Evolutionary conservation across 2,888 invertebrate species (phyloP).

Genomic region (Lasioglossum calceatum): DNA sequence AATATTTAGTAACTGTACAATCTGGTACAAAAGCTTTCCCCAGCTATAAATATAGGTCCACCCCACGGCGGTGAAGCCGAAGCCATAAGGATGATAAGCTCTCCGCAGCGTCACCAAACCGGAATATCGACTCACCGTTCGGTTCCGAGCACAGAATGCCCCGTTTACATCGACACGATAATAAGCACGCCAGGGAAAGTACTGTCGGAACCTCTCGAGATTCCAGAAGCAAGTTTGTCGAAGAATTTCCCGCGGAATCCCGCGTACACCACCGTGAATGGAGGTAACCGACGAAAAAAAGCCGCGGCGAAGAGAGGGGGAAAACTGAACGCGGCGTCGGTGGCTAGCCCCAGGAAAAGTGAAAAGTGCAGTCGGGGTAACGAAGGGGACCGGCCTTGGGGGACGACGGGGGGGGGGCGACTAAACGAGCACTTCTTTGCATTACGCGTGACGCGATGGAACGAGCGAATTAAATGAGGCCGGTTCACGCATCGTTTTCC

Average conservation of each 20-base stretch:
- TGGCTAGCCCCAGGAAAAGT: not conserved
- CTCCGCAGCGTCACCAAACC: not conserved
- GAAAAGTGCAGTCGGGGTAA: not conserved
- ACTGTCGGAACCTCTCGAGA: slow-evolving; percentile 26
- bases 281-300: not conserved
- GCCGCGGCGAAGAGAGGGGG: not conserved
- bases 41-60: not conserved
- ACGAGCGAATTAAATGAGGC: slow-evolving; percentile 21
- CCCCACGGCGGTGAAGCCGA: not conserved
- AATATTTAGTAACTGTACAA: not conserved
- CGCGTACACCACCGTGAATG: not conserved
- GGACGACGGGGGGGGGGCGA: not conserved
- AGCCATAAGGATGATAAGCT: not conserved
- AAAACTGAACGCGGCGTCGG: not conserved
- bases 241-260: slow-evolving; percentile 18
- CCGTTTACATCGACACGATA: slow-evolving; percentile 36
- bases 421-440: not conserved
- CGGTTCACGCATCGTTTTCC: slow-evolving; percentile 10
- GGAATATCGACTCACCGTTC: slow-evolving; percentile 25
- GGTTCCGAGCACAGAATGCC: not conserved
- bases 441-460: slow-evolving; percentile 13
- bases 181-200: slow-evolving; percentile 38
- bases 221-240: slow-evolving; percentile 25
- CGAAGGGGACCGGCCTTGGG: too few species aligned
- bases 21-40: not conserved